Conservation (phyloP, 2,113 vertebrate species). For the Neoarius graeffei region DNA sequence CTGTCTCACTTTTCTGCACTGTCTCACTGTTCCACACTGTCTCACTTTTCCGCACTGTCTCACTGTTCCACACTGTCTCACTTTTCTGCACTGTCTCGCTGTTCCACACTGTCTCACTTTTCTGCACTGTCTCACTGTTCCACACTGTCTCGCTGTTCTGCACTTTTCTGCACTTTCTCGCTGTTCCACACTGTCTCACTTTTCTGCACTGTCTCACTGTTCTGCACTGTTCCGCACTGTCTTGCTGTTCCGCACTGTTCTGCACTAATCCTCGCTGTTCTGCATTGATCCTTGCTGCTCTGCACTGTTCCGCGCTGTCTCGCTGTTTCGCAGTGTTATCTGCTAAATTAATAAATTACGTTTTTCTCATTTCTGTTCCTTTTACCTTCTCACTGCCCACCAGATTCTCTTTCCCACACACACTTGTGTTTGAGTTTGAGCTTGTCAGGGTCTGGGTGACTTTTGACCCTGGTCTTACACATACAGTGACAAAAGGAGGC, state of each 20-base stretch:
- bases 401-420: background rate
- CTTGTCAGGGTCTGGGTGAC: slow-evolving; percentile 29
- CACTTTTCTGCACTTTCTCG: background rate
- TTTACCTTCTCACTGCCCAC: background rate
- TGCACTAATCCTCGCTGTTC: background rate
- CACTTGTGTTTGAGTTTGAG: slow-evolving; percentile 43
- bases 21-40: background rate
- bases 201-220: background rate
- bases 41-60: background rate
- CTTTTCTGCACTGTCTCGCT: background rate
- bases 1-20: background rate
- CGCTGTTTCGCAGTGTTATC: background rate
- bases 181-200: background rate
- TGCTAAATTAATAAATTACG: background rate
- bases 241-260: background rate
- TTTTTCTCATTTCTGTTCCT: background rate
- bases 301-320: background rate
- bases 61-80: background rate
- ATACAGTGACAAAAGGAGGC: slow-evolving; percentile 23
- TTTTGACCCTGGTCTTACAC: slow-evolving; percentile 25
- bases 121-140: background rate
- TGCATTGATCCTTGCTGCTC: background rate
- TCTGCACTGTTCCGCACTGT: background rate
- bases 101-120: background rate
- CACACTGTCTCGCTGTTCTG: background rate